Evolutionary conservation across 1,140 invertebrate genomes (phyloP).

Genomic region (Oncopodura yosiiana): DNA sequence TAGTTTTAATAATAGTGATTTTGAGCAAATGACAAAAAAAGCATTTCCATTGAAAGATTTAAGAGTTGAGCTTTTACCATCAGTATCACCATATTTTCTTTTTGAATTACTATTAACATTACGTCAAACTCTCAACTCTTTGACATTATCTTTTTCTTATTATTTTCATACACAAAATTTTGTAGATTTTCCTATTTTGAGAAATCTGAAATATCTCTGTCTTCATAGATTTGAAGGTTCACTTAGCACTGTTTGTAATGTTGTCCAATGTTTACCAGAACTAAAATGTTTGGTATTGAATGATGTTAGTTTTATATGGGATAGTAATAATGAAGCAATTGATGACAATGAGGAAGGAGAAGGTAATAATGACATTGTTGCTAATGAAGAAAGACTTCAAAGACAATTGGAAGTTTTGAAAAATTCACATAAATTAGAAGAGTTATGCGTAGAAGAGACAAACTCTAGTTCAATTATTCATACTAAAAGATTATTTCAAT

Average conservation of each 20-base stretch:
- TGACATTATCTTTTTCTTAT: constrained; percentile 10
- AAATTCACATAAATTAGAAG: constrained; percentile 3
- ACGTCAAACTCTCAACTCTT: constrained; percentile 2
- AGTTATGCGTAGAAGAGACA: constrained; percentile 10
- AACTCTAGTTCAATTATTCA: constrained; percentile 8
- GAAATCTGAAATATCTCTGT: constrained; percentile 4
- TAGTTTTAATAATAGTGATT: constrained; percentile 2
- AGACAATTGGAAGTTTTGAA: too few relatives aligned
- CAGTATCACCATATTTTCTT: neutral
- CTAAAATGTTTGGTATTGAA: constrained; percentile 14
- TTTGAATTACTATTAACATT: constrained; percentile 8
- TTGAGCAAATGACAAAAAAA: constrained; percentile 4
- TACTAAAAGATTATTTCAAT: neutral
- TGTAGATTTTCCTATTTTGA: constrained; percentile 9
- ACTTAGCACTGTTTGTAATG: neutral
- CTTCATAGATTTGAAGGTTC: constrained; percentile 17
- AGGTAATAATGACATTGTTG: neutral
- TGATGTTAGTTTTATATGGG: constrained; percentile 5
- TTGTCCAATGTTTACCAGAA: neutral
- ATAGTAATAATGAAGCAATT: neutral
- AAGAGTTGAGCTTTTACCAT: constrained; percentile 7
- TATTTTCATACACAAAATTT: constrained; percentile 11
- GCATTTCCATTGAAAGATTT: constrained; percentile 18
- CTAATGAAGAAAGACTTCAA: too few relatives aligned
- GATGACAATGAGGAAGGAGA: neutral